phyloP scores from a whole-genome alignment of 2,797 vertebrate genomes.

The Poeciliopsis paucimaculata region DNA sequence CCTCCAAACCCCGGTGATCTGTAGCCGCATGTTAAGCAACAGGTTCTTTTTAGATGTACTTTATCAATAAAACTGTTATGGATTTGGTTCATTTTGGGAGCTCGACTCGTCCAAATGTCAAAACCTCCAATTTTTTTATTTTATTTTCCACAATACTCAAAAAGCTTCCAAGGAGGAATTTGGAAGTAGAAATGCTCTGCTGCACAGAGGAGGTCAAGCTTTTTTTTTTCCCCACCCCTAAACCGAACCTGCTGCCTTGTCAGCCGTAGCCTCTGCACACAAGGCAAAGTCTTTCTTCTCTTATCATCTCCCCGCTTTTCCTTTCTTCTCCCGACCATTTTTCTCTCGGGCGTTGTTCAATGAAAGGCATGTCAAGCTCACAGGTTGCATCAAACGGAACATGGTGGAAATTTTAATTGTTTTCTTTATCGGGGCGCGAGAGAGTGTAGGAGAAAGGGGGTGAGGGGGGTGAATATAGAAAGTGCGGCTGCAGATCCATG shows the following conservation, averaged over 20 bases:
- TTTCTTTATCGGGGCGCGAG: constrained; percentile 48
- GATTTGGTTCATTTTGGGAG: background rate
- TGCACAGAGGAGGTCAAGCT: constrained; percentile 30
- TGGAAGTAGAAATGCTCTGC: constrained; percentile 5
- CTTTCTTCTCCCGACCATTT: constrained; percentile 18
- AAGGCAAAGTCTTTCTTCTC: constrained; percentile 44
- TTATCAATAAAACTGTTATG: background rate
- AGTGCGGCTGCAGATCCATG: constrained; percentile 52
- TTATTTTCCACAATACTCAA: constrained; percentile 18
- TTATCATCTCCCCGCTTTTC: constrained; percentile 29
- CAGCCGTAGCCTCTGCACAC: constrained; percentile 23
- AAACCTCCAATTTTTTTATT: background rate
- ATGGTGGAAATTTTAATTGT: constrained; percentile 68
- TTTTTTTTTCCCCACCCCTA: constrained; percentile 17
- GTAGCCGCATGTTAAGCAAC: background rate
- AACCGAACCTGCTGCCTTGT: constrained; percentile 35
- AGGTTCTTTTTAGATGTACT: background rate
- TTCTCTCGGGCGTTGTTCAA: constrained; percentile 43
- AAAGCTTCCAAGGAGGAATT: constrained; percentile 11
- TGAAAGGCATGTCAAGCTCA: constrained; percentile 68
- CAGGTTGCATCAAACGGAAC: constrained; percentile 50
- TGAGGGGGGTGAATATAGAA: constrained; percentile 1
- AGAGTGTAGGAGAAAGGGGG: constrained; percentile 17
- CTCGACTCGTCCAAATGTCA: background rate
- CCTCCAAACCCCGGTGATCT: background rate